Evolutionary conservation across 2,797 vertebrate genomes (phyloP), one percentile per base, ranked within the genome.

Genomic region (Uromys caudimaculatus): DNA sequence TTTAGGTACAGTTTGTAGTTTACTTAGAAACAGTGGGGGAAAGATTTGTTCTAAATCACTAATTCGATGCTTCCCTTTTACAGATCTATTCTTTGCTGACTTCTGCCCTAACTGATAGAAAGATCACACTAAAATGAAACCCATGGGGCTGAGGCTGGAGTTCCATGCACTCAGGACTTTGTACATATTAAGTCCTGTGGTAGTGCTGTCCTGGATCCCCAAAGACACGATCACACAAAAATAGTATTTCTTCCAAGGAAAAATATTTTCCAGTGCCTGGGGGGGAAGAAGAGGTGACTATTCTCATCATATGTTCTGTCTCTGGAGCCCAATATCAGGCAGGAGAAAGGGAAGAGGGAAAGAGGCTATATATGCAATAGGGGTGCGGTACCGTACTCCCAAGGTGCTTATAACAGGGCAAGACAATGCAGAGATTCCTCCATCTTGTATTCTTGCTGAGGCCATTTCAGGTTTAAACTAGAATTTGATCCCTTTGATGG

Each of bases 241-340:
- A 47, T 16, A 82, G 27, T 32, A 81, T 85, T 85, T 82, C 89
- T 85, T 76, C 50, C 82, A 89, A 94, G 58, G n/a, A 44, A 73
- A 52, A 24, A 71, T 58, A 32, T 82, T 85, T 58, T 9, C 58
- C n/a, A 60, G 93, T 19, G 19, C 35, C 11, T 44, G 2, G 10
- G 27, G 27, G 38, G 29, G 24, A 10, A 41, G 44, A 29, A 54
- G 41, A 23, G 17, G 32, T 35, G 19, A 32, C 38, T 17, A 5
- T 29, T 82, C 32, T 89, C 50, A 24, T 4, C 32, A 5, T 32
- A 4, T 23, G 83, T 23, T 87, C 10, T 24, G 64, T 10, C 12
- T 24, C 32, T 67, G 58, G n/a, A 62, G 44, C 13, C 69, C 44
- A 52, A 19, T 6, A 24, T 58, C 24, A 19, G 29, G 50, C 19